Percentiles rank a stretch among this genome's conserved stretches.
These are phyloP conservation scores for Eristalis intricaria DNA, from an alignment of 2,888 invertebrate genomes.

Conservation along the genomic window DNA sequence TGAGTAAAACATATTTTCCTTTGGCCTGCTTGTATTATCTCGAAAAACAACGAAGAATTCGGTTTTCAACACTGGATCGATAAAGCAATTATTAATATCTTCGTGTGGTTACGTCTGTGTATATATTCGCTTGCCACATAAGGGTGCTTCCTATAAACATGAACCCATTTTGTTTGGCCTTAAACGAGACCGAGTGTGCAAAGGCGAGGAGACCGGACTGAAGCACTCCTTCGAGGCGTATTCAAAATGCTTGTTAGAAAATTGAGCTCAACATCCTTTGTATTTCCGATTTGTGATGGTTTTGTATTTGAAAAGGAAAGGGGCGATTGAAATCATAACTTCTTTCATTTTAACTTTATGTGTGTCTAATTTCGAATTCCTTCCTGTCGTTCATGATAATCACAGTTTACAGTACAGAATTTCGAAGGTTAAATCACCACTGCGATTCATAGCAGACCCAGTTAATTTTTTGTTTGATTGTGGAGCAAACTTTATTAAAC, in stretches of 20 bases:
- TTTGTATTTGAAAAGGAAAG: constrained; percentile 25
- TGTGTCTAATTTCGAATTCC: constrained; percentile 17
- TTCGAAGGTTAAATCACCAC: too few relatives aligned
- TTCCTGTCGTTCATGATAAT: not conserved
- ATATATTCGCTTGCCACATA: not conserved
- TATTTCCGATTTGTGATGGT: constrained; percentile 8
- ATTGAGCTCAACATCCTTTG: constrained; percentile 34
- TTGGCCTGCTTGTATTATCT: not conserved
- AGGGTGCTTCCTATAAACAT: not conserved
- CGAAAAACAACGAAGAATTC: constrained; percentile 10
- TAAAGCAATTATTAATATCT: constrained; percentile 19
- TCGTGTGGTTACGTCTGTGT: not conserved
- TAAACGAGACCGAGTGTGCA: not conserved
- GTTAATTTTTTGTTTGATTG: too few relatives aligned
- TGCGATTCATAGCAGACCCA: too few relatives aligned
- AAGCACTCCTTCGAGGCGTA: not conserved
- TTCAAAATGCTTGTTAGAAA: constrained; percentile 6
- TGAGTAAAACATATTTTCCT: constrained; percentile 2
- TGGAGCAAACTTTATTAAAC: too few relatives aligned
- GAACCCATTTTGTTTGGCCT: not conserved
- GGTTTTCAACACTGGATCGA: not conserved
- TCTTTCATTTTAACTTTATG: not conserved
- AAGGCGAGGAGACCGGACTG: not conserved
- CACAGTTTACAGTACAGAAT: not conserved
- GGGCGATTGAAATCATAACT: constrained; percentile 26